These are phyloP conservation scores for Myiopsitta monachus DNA, from an alignment of 2,113 vertebrate species.

Conservation along the genomic window DNA sequence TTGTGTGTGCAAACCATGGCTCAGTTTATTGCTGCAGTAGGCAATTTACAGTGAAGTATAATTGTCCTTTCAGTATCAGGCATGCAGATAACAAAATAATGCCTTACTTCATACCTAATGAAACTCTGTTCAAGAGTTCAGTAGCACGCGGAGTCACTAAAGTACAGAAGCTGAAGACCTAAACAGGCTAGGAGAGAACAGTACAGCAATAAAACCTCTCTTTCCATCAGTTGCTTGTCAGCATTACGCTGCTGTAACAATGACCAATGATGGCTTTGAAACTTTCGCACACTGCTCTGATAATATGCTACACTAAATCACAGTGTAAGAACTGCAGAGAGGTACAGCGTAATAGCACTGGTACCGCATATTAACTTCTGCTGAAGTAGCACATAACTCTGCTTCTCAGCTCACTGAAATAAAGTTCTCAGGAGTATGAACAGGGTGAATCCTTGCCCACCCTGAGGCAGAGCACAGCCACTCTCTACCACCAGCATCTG, in stretches of 20 bases:
- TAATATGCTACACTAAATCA: constrained; percentile 31
- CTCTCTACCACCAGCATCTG: background rate
- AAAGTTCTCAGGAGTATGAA: background rate
- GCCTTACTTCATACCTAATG: background rate
- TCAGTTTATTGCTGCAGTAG: background rate
- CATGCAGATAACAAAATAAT: background rate
- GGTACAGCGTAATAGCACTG: background rate
- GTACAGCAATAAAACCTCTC: constrained; percentile 31
- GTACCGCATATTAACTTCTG: background rate
- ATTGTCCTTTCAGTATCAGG: background rate
- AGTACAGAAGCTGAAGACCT: background rate
- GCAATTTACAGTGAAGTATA: background rate
- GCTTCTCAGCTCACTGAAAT: background rate
- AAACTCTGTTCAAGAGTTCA: background rate
- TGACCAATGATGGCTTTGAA: constrained; percentile 52
- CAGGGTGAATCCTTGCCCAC: background rate
- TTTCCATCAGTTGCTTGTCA: constrained; percentile 54
- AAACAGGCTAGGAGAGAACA: constrained; percentile 6
- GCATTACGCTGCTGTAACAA: constrained; percentile 26
- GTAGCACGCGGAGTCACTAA: background rate
- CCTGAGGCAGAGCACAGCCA: background rate
- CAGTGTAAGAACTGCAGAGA: background rate
- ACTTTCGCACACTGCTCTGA: constrained; percentile 6
- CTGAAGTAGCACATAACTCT: background rate
- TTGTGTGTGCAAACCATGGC: background rate